phyloP scores from a whole-genome alignment of 2,888 invertebrate species.

The Tupiocoris notatus region DNA sequence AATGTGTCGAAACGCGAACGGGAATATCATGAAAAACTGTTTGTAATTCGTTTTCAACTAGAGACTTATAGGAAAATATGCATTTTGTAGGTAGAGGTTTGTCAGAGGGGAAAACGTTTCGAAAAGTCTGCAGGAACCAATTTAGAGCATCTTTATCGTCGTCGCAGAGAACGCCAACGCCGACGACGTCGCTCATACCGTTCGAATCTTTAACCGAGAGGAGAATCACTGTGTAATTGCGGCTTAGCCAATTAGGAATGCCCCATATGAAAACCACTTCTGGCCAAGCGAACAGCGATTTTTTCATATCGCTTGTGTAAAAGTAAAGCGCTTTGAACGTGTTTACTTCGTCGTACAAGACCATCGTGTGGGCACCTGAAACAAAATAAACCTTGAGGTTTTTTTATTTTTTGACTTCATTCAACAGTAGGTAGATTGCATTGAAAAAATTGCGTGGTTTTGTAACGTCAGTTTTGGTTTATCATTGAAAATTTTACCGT shows the following conservation, averaged over 20 bases:
- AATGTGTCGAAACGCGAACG: conserved; percentile 17
- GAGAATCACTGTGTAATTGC: conserved; percentile 29
- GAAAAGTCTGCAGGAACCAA: conserved; percentile 31
- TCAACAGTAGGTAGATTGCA: too few relatives aligned
- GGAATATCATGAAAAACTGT: conserved; percentile 20
- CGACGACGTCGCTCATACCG: conserved; percentile 25
- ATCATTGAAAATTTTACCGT: too few relatives aligned
- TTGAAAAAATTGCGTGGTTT: too few relatives aligned
- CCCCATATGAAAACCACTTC: conserved; percentile 27
- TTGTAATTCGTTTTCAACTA: conserved; percentile 28
- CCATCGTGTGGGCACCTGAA: conserved; percentile 26
- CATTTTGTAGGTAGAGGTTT: conserved; percentile 25
- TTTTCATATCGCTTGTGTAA: conserved; percentile 27
- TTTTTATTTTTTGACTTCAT: too few relatives aligned
- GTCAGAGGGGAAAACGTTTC: conserved; percentile 10
- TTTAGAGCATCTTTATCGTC: conserved; percentile 30
- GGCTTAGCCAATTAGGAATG: conserved; percentile 22
- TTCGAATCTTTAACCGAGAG: conserved; percentile 35
- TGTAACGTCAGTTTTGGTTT: too few relatives aligned
- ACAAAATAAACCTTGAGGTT: too few relatives aligned
- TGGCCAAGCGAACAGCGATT: conserved; percentile 31
- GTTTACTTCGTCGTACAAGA: conserved; percentile 28
- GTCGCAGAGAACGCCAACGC: conserved; percentile 15
- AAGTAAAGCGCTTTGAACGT: conserved; percentile 25
- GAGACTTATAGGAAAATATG: conserved; percentile 24